Conservation (phyloP, 2,113 vertebrate genomes). For the Oncorhynchus nerka region DNA sequence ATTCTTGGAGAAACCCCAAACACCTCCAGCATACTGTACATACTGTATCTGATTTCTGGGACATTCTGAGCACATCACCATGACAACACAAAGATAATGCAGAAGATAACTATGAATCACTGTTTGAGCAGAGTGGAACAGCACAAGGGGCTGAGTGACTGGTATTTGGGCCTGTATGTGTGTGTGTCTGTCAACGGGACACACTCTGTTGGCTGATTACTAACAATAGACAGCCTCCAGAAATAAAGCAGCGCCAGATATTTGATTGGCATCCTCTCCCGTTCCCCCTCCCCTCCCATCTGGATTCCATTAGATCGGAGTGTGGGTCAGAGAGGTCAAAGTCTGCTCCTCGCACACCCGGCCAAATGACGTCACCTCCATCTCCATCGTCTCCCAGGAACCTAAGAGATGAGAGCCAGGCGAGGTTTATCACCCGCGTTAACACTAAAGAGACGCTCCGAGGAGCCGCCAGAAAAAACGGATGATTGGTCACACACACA, state of each 20-base stretch:
- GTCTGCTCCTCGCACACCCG: slow-evolving; percentile 41
- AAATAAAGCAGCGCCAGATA: slow-evolving; percentile 9
- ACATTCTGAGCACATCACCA: slow-evolving; percentile 46
- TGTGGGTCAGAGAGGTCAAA: slow-evolving; percentile 56
- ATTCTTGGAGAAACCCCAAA: slow-evolving; percentile 27
- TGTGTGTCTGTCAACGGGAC: background rate
- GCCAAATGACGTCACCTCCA: slow-evolving; percentile 57
- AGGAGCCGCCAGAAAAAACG: background rate
- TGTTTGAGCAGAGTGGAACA: slow-evolving; percentile 28
- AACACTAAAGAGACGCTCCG: slow-evolving; percentile 7
- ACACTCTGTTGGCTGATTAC: background rate
- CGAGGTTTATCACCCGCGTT: slow-evolving; percentile 36
- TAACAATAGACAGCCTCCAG: slow-evolving; percentile 3
- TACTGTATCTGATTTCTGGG: slow-evolving; percentile 38
- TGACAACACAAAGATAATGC: slow-evolving; percentile 40
- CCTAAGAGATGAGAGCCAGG: slow-evolving; percentile 44
- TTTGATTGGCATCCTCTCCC: slow-evolving; percentile 37
- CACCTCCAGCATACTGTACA: slow-evolving; percentile 14
- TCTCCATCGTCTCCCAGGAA: slow-evolving; percentile 39
- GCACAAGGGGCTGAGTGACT: slow-evolving; percentile 42
- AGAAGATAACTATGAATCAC: slow-evolving; percentile 6
- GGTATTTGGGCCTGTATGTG: slow-evolving; percentile 26
- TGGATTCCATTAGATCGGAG: slow-evolving; percentile 75
- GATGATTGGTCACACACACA: slow-evolving; percentile 8
- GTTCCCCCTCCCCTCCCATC: slow-evolving; percentile 53